Conservation (phyloP, 2,113 vertebrate species). For the Anser brachyrhynchus region DNA sequence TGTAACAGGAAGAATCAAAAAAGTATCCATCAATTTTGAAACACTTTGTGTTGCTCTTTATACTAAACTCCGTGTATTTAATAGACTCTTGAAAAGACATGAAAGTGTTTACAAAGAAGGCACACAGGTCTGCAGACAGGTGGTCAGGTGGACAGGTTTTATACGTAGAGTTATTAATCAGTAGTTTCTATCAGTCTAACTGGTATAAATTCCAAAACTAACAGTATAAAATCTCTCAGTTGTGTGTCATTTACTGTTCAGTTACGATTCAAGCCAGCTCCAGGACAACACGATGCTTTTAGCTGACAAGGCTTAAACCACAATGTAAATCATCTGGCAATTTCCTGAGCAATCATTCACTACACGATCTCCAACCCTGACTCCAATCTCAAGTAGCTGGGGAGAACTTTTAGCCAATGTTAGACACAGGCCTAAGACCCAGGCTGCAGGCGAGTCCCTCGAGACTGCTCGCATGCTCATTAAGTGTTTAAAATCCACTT, state of each 20-base stretch:
- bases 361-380: conserved; percentile 74
- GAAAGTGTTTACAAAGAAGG: conserved; percentile 92
- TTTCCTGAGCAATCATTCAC: conserved; percentile 90
- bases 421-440: conserved; percentile 78
- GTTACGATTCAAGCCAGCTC: conserved; percentile 73
- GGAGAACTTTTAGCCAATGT: conserved; percentile 78
- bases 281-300: conserved; percentile 42
- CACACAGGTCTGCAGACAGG: conserved; percentile 95
- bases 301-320: conserved; percentile 52
- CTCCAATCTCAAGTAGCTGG: conserved; percentile 90
- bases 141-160: conserved; percentile 87
- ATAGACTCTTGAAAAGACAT: conserved; percentile 84
- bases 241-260: conserved; percentile 79
- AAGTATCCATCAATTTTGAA: conserved; percentile 68
- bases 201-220: conserved; percentile 59
- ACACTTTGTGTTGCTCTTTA: conserved; percentile 70
- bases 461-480: conserved; percentile 72
- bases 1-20: conserved; percentile 79
- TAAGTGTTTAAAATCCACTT: conserved; percentile 58
- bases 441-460: conserved; percentile 76
- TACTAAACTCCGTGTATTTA: conserved; percentile 78
- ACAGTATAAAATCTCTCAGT: conserved; percentile 90
- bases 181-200: conserved; percentile 79
- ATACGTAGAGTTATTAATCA: conserved; percentile 79
- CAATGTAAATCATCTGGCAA: conserved; percentile 79